Evolutionary conservation across 2,113 vertebrate genomes (phyloP).

Genomic region (Pluvianellus socialis): DNA sequence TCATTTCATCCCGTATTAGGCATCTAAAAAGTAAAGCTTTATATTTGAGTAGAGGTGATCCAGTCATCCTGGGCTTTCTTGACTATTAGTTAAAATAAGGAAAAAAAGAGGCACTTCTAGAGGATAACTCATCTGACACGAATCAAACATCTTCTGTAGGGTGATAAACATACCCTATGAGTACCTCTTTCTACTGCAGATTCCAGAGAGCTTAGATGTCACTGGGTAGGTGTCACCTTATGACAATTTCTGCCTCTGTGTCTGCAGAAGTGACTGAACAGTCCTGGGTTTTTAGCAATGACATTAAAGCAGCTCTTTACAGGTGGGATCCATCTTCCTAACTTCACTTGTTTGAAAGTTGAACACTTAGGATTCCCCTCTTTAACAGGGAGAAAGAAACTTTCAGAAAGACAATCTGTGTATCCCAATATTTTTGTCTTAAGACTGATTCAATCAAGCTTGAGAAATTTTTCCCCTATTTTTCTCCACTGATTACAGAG

Average conservation of each 20-base stretch:
- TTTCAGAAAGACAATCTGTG: background rate
- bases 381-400: background rate
- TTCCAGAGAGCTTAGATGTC: background rate
- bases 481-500: background rate
- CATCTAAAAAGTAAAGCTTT: background rate
- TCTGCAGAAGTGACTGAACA: background rate
- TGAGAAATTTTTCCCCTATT: background rate
- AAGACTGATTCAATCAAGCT: background rate
- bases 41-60: background rate
- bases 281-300: background rate
- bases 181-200: background rate
- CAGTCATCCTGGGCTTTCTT: background rate
- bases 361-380: fast-evolving
- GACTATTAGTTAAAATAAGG: background rate
- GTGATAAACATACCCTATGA: background rate
- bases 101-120: background rate
- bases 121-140: background rate
- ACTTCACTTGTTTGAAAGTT: background rate
- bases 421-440: background rate
- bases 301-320: background rate
- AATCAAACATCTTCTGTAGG: background rate
- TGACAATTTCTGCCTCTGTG: background rate
- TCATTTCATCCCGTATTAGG: background rate
- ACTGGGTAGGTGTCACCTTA: background rate
- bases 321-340: background rate